These are phyloP conservation scores for Aptenodytes patagonicus DNA, from an alignment of 2,113 vertebrate genomes.

Conservation along the genomic window DNA sequence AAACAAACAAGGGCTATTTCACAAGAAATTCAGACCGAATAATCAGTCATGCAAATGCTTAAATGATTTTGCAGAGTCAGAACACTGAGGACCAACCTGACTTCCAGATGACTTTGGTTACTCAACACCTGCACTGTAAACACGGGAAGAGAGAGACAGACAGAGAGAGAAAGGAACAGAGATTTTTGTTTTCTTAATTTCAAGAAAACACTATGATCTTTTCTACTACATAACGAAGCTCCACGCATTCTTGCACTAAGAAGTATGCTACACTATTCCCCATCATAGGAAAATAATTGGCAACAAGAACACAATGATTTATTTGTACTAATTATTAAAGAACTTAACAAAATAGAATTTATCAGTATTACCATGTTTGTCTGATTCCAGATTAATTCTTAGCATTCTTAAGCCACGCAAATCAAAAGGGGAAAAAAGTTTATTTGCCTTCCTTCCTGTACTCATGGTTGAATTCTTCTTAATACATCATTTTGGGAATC, in stretches of 20 bases:
- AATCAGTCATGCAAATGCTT: neutral
- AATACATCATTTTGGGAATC: neutral
- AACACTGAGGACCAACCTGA: neutral
- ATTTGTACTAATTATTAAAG: neutral
- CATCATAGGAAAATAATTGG: neutral
- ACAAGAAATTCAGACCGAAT: neutral
- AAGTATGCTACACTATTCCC: rapidly evolving
- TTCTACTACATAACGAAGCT: neutral
- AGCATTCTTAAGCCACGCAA: neutral
- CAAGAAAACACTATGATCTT: neutral
- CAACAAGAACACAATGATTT: neutral
- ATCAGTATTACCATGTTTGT: neutral
- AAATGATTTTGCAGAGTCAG: neutral
- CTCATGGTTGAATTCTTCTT: neutral
- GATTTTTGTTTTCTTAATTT: neutral
- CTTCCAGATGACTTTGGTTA: neutral
- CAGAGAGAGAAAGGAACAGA: neutral
- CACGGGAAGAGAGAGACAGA: neutral
- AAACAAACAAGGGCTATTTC: neutral
- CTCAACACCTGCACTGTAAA: neutral
- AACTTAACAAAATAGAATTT: neutral
- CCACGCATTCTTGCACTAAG: neutral
- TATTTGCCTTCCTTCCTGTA: neutral
- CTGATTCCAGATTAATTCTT: neutral
- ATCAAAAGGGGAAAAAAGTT: neutral